These are phyloP conservation scores for Agonopterix heracliana DNA, from an alignment of 2,888 invertebrate genomes.

Conservation along the genomic window DNA sequence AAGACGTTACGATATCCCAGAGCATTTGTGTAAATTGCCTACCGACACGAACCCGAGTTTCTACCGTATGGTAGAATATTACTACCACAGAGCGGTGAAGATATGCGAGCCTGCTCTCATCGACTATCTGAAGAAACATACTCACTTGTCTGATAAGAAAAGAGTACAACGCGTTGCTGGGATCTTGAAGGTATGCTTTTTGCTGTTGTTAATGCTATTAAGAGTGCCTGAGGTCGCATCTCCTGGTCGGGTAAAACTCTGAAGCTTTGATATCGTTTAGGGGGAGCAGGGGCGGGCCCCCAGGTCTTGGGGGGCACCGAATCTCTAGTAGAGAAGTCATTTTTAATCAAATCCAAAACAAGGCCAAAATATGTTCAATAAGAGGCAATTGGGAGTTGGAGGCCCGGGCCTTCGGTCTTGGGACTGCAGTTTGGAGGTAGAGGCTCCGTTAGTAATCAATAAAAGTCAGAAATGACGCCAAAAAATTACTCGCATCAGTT, in stretches of 20 bases:
- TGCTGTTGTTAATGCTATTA: not conserved
- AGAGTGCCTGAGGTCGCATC: not conserved
- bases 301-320: too few species aligned
- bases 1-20: conserved; percentile 55
- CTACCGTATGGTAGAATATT: conserved; percentile 80
- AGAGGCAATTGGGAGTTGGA: too few species aligned
- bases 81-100: conserved; percentile 78
- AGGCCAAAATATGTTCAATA: too few species aligned
- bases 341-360: too few species aligned
- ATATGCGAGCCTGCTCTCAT: conserved; percentile 70
- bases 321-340: too few species aligned
- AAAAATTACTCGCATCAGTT: too few species aligned
- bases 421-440: too few species aligned
- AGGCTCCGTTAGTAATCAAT: too few species aligned
- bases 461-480: too few species aligned
- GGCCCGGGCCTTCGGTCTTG: too few species aligned
- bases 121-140: conserved; percentile 63
- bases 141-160: conserved; percentile 72
- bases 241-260: not conserved
- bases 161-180: conserved; percentile 79
- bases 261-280: too few species aligned
- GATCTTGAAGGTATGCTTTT: conserved; percentile 67
- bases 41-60: conserved; percentile 69
- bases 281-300: too few species aligned
- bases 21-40: conserved; percentile 36